A percentile compares a stretch with the other conserved stretches of the same genome.
Evolutionary conservation across 2,888 invertebrate species (phyloP).

Genomic region (Caenorhabditis sulstoni): DNA sequence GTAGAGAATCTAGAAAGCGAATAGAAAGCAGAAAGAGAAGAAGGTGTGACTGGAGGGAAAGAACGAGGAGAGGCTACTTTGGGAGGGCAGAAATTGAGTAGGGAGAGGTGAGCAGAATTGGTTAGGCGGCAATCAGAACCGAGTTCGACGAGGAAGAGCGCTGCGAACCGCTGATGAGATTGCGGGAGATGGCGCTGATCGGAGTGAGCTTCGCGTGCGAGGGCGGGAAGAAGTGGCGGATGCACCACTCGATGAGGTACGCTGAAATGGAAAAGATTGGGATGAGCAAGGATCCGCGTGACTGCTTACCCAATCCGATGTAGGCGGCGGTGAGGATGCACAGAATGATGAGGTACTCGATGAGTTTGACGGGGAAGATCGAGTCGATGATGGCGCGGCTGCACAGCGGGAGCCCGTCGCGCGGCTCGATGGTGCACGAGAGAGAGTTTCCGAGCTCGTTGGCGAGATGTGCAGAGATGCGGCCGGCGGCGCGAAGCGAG

Average conservation of each 20-base stretch:
- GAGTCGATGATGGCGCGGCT: conserved; percentile 61
- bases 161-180: conserved; percentile 21
- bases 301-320: conserved; percentile 66
- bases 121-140: conserved; percentile 45
- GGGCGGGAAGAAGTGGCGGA: conserved; percentile 70
- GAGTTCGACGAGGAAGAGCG: conserved; percentile 36
- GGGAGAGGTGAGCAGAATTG: neutral
- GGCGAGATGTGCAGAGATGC: conserved; percentile 32
- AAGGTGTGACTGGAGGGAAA: conserved; percentile 13
- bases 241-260: conserved; percentile 76
- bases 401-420: conserved; percentile 64
- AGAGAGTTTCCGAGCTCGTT: conserved; percentile 68
- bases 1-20: conserved; percentile 32
- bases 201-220: conserved; percentile 34
- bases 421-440: conserved; percentile 69
- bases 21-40: conserved; percentile 23
- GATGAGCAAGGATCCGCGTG: neutral
- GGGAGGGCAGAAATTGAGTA: conserved; percentile 9
- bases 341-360: conserved; percentile 77
- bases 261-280: conserved; percentile 58
- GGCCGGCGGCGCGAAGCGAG: conserved; percentile 47
- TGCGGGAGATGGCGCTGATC: conserved; percentile 46
- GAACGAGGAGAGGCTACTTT: conserved; percentile 10
- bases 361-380: conserved; percentile 75
- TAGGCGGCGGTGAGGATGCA: conserved; percentile 77